phyloP scores from a whole-genome alignment of 2,797 vertebrate species.

The Craterocephalus amniculus region DNA sequence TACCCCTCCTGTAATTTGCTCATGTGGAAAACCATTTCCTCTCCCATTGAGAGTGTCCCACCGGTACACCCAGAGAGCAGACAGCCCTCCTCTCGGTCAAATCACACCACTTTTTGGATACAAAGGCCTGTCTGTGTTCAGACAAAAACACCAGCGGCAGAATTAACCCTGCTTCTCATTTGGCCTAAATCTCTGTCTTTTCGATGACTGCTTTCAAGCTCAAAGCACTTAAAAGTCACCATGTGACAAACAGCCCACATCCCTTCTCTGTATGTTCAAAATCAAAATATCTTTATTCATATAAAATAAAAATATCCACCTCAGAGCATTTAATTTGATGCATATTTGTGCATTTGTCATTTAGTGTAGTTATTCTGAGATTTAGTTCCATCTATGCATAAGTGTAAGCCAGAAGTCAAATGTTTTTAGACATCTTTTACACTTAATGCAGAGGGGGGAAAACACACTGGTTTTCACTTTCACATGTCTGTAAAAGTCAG shows the following conservation, averaged over 20 bases:
- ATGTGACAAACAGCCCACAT: neutral
- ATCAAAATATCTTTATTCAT: slow-evolving; percentile 12
- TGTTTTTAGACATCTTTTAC: slow-evolving; percentile 7
- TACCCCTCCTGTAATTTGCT: slow-evolving; percentile 42
- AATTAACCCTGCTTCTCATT: slow-evolving; percentile 22
- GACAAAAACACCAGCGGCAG: slow-evolving; percentile 17
- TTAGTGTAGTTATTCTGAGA: neutral
- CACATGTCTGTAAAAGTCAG: neutral
- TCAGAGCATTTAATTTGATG: slow-evolving; percentile 24
- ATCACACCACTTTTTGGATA: slow-evolving; percentile 18
- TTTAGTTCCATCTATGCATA: neutral
- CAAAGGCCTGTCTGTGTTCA: slow-evolving; percentile 39
- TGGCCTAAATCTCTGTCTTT: slow-evolving; percentile 17
- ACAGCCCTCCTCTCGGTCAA: slow-evolving; percentile 11
- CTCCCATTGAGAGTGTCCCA: slow-evolving; percentile 34
- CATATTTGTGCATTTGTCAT: neutral
- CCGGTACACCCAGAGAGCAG: slow-evolving; percentile 23
- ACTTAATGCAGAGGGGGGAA: neutral
- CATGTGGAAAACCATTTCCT: slow-evolving; percentile 60
- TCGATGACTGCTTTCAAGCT: slow-evolving; percentile 10
- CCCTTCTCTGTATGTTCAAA: neutral
- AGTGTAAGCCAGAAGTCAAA: slow-evolving; percentile 13
- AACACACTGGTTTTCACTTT: slow-evolving; percentile 27
- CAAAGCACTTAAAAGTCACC: slow-evolving; percentile 18
- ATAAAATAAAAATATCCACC: neutral